phyloP scores from a whole-genome alignment of 2,113 vertebrate species.

The Cynopterus brachyotis region DNA sequence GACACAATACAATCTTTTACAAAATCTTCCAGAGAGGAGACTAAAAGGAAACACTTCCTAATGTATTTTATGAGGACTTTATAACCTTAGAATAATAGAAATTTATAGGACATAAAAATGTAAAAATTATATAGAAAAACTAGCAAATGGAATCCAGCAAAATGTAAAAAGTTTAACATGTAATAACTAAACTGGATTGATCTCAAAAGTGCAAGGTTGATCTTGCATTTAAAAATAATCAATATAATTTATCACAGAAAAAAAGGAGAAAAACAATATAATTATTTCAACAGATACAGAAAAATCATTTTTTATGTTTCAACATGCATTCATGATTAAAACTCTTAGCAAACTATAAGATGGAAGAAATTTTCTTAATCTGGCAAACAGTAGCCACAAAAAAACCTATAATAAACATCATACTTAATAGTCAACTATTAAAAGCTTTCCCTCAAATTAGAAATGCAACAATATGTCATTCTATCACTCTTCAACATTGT shows the following conservation, averaged over 20 bases:
- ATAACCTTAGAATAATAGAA: neutral
- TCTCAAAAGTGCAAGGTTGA: neutral
- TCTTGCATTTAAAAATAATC: neutral
- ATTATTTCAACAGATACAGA: neutral
- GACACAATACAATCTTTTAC: neutral
- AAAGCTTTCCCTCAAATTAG: neutral
- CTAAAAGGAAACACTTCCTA: neutral
- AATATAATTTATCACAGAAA: neutral
- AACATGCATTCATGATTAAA: neutral
- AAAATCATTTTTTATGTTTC: neutral
- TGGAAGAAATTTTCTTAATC: neutral
- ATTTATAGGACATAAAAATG: neutral
- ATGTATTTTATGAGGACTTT: neutral
- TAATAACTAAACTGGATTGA: neutral
- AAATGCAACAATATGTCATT: neutral
- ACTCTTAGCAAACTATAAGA: neutral
- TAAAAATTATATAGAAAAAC: neutral
- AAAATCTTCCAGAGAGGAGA: neutral
- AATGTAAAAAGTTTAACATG: neutral
- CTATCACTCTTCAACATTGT: neutral
- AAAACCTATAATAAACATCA: neutral
- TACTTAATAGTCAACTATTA: neutral
- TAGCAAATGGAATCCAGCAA: slow-evolving; percentile 14
- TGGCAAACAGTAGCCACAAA: neutral
- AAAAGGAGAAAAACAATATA: neutral